Base-by-base conservation (phyloP, 1,140 invertebrate genomes). In the Mesaphorura yosii region DNA sequence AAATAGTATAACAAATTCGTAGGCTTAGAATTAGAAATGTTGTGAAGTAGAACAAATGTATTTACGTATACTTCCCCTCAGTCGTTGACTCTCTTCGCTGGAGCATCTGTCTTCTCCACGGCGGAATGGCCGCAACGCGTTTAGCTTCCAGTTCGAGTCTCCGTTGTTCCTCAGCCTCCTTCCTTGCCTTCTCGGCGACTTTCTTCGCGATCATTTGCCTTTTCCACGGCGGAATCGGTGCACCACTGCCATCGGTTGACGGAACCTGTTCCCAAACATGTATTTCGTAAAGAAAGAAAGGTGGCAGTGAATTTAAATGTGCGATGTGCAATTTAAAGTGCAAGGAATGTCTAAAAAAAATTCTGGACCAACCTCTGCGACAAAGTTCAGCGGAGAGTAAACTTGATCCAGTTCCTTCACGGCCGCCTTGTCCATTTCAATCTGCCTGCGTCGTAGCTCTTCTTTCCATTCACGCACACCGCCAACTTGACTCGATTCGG, bases 181-280 rank as follows among this genome's bases (percentile, higher is more conserved):
- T 86, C 53, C 85, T 80, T 1, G 90, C 90, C 56, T 85, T 82
- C 67, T 94, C 89, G 0, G 90, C 90, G 1, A 87, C 85, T 68
- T 93, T 88, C 63, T 88, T 83, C 0, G 90, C 90, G 66, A 94
- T 65, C 86, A 96, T 91, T 70, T 94, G 88, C 22, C 89, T 71
- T 68, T 93, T 93, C 90, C 91, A 94, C 19, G 82, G 82, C 12
- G 90, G 90, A 65, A 94, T 92, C 19, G 81, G 70, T 62, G 86
- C 87, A 14, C 90, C 90, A n/a, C 84, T 79, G 34, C 80, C 78
- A 66, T 94, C 90, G 48, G 80, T 82, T 63, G 89, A 85, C 1
- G 89, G 88, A 58, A 95, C 83, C 86, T 93, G 72, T 15, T 15
- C 25, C 23, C 7, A 22, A 27, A 26, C 44, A 22, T 12, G 19